phyloP scores from a whole-genome alignment of 1,140 invertebrate species.

The Macrobrachium nipponense region DNA sequence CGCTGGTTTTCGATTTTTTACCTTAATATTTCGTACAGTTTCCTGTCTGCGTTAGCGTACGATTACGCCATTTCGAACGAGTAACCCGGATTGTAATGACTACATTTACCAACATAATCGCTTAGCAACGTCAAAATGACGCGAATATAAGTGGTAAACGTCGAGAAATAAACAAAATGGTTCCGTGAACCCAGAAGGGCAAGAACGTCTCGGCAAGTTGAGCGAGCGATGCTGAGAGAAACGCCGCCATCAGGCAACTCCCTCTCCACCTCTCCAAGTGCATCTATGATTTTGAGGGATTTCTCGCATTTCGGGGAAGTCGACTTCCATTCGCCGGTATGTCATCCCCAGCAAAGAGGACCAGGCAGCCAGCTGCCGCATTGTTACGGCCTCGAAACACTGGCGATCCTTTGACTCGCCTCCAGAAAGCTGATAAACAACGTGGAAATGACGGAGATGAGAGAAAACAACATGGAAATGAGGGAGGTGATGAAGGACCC shows the following conservation, averaged over 20 bases:
- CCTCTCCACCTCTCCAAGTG: neutral
- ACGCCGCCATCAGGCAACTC: no score
- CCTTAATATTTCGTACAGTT: neutral
- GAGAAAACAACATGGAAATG: neutral
- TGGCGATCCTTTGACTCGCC: neutral
- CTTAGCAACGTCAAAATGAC: no score
- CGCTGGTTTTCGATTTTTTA: neutral
- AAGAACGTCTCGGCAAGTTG: no score
- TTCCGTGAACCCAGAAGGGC: neutral
- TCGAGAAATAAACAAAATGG: neutral
- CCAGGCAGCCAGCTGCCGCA: neutral
- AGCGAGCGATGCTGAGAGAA: no score
- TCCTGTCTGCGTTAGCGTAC: neutral
- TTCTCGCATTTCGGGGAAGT: neutral
- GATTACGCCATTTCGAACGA: no score
- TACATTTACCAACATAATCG: neutral
- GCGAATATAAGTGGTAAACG: neutral
- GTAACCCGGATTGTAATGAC: neutral
- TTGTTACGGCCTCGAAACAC: neutral
- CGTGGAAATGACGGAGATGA: neutral
- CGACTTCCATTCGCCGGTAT: neutral
- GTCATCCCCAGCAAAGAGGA: neutral
- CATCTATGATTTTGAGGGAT: conserved; percentile 16
- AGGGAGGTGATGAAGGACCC: neutral
- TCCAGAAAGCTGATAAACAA: neutral